Base-by-base conservation (phyloP, 2,888 invertebrate species). In the Dynastes maya region DNA sequence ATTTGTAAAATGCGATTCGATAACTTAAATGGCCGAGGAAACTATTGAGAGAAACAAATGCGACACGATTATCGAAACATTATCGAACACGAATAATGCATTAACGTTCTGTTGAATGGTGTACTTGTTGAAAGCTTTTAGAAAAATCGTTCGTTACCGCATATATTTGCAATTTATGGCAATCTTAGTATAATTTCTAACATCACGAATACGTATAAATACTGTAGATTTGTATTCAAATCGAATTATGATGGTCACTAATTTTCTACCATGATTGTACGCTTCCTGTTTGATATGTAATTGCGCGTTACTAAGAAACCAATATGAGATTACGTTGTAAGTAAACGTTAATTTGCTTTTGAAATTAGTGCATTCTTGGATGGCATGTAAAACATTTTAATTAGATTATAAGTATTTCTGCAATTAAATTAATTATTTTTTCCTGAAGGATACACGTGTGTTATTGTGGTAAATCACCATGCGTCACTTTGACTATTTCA, bases 1-100 rank as follows among this genome's bases (percentile, higher is more conserved):
- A 61, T 61, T 22, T 61, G 72, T 63, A 13, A 45, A 61, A 58
- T 32, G 55, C 8, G 32, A 55, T 51, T 51, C 13, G 51, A 37
- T 45, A n/a, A 61, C 61, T 45, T 45, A 61, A 74, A 74, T 49
- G 22, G 72, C 61, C 27, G 22, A 45, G 45, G 61, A 61, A 61
- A 13, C 27, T 29, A 61, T 55, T 16, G 4, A 58, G 37, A 40
- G 13, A 55, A 68, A 55, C 55, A 71, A 71, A 55, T 71, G 32
- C 71, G 8, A 58, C 16, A 45, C 45, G 45, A 45, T 63, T 71
- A 71, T 71, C 71, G 71, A n/a, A 8, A 32, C 53, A 2, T 53
- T 71, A 71, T 71, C 71, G 71, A 37, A 55, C 71, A 71, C 55
- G 55, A 71, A 71, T 71, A 71, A 55, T 55, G 71, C 71, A 71